Percentiles rank a stretch among this genome's conserved stretches.
Conservation (phyloP, 2,888 invertebrate species). For the Acleris literana region DNA sequence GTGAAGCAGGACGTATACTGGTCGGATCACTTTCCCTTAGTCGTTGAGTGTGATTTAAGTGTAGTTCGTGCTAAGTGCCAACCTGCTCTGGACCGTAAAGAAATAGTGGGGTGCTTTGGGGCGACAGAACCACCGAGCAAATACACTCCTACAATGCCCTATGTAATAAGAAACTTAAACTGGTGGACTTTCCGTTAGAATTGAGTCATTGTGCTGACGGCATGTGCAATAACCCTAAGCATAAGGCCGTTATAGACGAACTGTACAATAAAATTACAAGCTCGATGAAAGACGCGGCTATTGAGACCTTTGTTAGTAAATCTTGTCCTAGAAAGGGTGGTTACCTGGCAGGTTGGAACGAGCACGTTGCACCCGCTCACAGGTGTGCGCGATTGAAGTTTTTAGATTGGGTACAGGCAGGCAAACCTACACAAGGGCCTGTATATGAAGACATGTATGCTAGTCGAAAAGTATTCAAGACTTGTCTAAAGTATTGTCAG, state of each 20-base stretch:
- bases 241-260: background rate
- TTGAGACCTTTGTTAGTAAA: background rate
- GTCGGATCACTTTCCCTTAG: too few species aligned
- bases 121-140: background rate
- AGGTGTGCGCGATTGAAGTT: background rate
- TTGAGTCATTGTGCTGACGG: background rate
- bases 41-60: too few species aligned
- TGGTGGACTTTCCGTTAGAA: background rate
- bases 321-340: background rate
- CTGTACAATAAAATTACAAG: background rate
- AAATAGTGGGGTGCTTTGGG: too few species aligned
- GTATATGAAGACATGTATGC: background rate
- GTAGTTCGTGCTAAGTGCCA: too few species aligned
- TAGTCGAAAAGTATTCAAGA: background rate
- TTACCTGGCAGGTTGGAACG: background rate
- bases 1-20: too few species aligned
- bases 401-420: background rate
- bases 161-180: background rate
- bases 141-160: background rate
- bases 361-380: background rate
- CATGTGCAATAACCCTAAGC: background rate
- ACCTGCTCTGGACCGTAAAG: too few species aligned
- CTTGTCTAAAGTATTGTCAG: background rate
- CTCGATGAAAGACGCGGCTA: too few species aligned
- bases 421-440: background rate